Evolutionary conservation across 1,140 invertebrate genomes (phyloP).

Genomic region (Probaryconus sp.): DNA sequence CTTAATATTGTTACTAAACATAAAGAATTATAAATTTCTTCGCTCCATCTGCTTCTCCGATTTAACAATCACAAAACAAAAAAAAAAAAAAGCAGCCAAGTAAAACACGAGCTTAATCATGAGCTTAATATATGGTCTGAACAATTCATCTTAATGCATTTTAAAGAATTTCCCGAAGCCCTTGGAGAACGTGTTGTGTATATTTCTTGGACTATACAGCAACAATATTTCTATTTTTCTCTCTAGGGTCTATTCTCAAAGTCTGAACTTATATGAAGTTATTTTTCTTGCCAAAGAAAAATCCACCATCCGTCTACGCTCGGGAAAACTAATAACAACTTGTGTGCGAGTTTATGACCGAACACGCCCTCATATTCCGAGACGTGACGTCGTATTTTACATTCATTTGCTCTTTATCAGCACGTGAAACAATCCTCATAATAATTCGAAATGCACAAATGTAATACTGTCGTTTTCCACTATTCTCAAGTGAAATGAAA

Average conservation of each 20-base stretch:
- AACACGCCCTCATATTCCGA: slow-evolving; percentile 19
- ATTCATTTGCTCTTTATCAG: slow-evolving; percentile 18
- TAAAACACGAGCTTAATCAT: too few relatives aligned
- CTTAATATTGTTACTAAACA: too few relatives aligned
- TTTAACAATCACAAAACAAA: too few relatives aligned
- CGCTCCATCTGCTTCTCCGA: too few relatives aligned
- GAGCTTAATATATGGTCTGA: not conserved
- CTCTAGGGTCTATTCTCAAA: slow-evolving; percentile 17
- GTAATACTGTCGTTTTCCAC: too few relatives aligned
- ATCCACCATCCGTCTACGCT: slow-evolving; percentile 15
- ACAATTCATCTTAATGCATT: slow-evolving; percentile 18
- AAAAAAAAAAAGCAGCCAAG: too few relatives aligned
- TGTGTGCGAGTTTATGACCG: slow-evolving; percentile 24
- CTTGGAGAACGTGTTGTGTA: slow-evolving; percentile 10
- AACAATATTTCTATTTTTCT: slow-evolving; percentile 19
- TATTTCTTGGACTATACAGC: slow-evolving; percentile 11
- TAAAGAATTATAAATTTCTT: too few relatives aligned
- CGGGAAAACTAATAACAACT: slow-evolving; percentile 31
- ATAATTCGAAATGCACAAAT: too few relatives aligned
- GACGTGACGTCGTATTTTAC: slow-evolving; percentile 22
- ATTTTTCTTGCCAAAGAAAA: slow-evolving; percentile 24
- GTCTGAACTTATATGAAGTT: slow-evolving; percentile 32
- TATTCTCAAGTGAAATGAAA: too few relatives aligned
- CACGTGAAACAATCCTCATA: too few relatives aligned
- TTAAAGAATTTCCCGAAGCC: slow-evolving; percentile 20